A percentile compares a stretch with the other conserved stretches of the same genome.
Evolutionary conservation across 2,113 vertebrate species (phyloP).

Genomic region (Laticauda laticaudata): DNA sequence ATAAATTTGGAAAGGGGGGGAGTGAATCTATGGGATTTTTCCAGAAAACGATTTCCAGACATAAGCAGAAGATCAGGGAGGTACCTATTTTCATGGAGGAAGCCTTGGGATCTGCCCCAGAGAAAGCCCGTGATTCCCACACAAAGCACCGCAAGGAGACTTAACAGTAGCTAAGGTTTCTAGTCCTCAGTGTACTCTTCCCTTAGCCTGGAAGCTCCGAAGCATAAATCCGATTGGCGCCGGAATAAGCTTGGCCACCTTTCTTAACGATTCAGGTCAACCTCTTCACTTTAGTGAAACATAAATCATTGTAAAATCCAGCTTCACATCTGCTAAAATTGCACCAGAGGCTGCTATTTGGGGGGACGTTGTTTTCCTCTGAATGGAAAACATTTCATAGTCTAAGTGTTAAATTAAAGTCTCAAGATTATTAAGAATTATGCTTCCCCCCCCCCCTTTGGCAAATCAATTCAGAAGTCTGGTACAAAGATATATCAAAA

Average conservation of each 20-base stretch:
- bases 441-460: neutral
- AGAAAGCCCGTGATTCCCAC: neutral
- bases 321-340: neutral
- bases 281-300: neutral
- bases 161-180: neutral
- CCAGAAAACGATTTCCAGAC: neutral
- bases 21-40: neutral
- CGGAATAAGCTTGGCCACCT: neutral
- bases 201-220: neutral
- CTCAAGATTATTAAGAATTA: neutral
- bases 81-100: neutral
- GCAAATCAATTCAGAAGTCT: neutral
- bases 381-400: neutral
- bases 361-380: neutral
- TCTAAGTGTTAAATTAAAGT: neutral
- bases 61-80: neutral
- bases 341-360: neutral
- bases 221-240: neutral
- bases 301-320: neutral
- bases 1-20: neutral
- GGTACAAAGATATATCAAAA: neutral
- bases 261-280: neutral
- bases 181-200: neutral
- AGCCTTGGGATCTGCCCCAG: neutral
- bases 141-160: neutral